A percentile compares a stretch with the other conserved stretches of the same genome.
Conservation (phyloP, 1,140 invertebrate species). For the Cydia splendana region DNA sequence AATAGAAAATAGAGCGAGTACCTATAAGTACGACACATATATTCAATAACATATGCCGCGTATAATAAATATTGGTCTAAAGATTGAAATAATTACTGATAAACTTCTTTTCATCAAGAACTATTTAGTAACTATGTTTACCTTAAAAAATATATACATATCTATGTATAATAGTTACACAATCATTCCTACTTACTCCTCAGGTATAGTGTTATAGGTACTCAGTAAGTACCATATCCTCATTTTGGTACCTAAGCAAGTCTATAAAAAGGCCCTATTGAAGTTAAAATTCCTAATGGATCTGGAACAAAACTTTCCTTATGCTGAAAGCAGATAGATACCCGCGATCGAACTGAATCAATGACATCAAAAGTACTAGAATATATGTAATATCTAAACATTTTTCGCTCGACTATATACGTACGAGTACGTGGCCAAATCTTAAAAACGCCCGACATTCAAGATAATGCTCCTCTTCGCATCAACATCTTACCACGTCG, state of each 20-base stretch:
- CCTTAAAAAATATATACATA: too few relatives aligned
- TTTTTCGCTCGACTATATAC: background rate
- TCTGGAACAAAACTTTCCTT: slow-evolving; percentile 1
- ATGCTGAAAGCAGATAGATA: too few relatives aligned
- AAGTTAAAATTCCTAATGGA: background rate
- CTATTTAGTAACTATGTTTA: too few relatives aligned
- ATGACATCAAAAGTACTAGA: too few relatives aligned
- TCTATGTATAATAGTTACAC: too few relatives aligned
- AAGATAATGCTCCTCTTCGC: slow-evolving; percentile 22
- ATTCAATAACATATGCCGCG: background rate
- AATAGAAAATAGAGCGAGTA: background rate
- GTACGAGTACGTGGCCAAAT: background rate
- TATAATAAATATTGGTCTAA: background rate
- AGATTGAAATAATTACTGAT: too few relatives aligned
- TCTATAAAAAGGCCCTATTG: background rate
- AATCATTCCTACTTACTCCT: too few relatives aligned
- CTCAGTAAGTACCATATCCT: too few relatives aligned
- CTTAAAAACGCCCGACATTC: slow-evolving; percentile 20
- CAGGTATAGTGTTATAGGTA: too few relatives aligned
- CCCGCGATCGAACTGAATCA: too few relatives aligned
- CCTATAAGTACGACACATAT: background rate
- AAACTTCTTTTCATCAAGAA: too few relatives aligned
- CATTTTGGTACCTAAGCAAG: too few relatives aligned
- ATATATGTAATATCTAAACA: slow-evolving; percentile 14
- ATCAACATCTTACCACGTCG: slow-evolving; percentile 43